A percentile compares a stretch with the other conserved stretches of the same genome.
Evolutionary conservation across 2,797 vertebrate genomes (phyloP).

Genomic region (Peromyscus nudipes): DNA sequence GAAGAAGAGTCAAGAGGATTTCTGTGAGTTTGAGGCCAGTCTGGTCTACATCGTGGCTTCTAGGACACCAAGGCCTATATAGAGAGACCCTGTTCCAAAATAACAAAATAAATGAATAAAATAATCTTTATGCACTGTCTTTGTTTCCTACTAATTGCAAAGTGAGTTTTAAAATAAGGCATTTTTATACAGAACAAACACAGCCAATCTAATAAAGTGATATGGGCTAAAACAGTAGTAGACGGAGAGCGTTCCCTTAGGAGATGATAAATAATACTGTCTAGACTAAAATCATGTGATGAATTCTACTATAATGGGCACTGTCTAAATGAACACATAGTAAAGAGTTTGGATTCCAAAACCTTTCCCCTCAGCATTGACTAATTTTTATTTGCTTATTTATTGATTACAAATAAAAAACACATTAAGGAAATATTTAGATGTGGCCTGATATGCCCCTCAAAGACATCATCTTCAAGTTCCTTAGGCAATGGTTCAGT

Average conservation of each 20-base stretch:
- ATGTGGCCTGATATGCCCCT: background rate
- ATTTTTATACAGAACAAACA: background rate
- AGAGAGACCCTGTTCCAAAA: background rate
- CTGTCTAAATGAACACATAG: background rate
- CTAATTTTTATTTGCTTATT: slow-evolving; percentile 4
- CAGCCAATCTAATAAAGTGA: background rate
- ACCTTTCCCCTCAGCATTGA: background rate
- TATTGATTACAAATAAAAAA: slow-evolving; percentile 44
- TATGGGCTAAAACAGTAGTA: background rate
- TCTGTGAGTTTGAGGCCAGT: background rate
- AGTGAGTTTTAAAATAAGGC: slow-evolving; percentile 8
- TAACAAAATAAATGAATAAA: background rate
- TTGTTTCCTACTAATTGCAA: slow-evolving; percentile 29
- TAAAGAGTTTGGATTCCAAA: background rate
- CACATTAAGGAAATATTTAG: slow-evolving; percentile 12
- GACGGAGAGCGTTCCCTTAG: background rate
- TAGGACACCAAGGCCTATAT: background rate
- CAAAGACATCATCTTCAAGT: slow-evolving; percentile 26
- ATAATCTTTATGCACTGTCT: background rate
- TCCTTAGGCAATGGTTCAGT: background rate
- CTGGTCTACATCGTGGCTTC: background rate
- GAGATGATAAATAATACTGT: background rate
- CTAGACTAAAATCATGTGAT: background rate
- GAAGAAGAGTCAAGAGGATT: background rate
- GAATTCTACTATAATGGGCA: background rate